Percentiles rank a stretch among this genome's conserved stretches.
These are phyloP conservation scores for Sebastes fasciatus DNA, from an alignment of 2,113 vertebrate genomes.

Conservation along the genomic window DNA sequence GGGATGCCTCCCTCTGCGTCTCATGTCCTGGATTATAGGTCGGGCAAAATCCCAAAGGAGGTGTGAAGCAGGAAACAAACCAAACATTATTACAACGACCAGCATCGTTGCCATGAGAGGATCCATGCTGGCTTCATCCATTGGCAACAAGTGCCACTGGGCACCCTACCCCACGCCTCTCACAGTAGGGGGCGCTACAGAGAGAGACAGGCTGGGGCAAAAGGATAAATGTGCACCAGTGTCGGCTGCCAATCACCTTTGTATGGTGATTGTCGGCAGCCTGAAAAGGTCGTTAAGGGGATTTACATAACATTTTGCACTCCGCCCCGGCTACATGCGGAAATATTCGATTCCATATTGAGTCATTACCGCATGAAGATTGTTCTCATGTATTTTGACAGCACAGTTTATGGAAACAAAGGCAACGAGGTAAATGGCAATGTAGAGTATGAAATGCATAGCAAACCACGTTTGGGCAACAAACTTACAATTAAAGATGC, in stretches of 20 bases:
- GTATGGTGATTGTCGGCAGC: constrained; percentile 77
- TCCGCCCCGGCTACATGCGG: constrained; percentile 63
- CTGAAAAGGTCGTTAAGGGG: constrained; percentile 85
- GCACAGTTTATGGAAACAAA: constrained; percentile 36
- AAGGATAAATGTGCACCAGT: constrained; percentile 83
- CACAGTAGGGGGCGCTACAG: constrained; percentile 87
- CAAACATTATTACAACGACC: constrained; percentile 82
- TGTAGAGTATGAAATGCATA: constrained; percentile 11
- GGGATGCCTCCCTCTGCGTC: constrained; percentile 81
- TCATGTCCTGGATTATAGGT: constrained; percentile 82
- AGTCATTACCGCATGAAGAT: constrained; percentile 37
- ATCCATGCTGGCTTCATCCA: constrained; percentile 80
- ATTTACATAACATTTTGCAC: constrained; percentile 87
- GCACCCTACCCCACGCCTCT: constrained; percentile 85
- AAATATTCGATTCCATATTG: constrained; percentile 72
- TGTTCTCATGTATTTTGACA: constrained; percentile 43
- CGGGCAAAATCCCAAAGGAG: constrained; percentile 78
- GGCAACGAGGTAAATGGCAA: not conserved
- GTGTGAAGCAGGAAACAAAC: constrained; percentile 82
- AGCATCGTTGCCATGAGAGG: constrained; percentile 80
- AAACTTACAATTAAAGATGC: not conserved
- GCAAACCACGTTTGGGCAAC: not conserved
- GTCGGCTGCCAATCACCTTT: constrained; percentile 86
- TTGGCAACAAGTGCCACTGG: constrained; percentile 82
- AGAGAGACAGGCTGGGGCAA: constrained; percentile 77